Base-by-base conservation (phyloP, 2,113 vertebrate species). In the Phoxinus phoxinus region DNA sequence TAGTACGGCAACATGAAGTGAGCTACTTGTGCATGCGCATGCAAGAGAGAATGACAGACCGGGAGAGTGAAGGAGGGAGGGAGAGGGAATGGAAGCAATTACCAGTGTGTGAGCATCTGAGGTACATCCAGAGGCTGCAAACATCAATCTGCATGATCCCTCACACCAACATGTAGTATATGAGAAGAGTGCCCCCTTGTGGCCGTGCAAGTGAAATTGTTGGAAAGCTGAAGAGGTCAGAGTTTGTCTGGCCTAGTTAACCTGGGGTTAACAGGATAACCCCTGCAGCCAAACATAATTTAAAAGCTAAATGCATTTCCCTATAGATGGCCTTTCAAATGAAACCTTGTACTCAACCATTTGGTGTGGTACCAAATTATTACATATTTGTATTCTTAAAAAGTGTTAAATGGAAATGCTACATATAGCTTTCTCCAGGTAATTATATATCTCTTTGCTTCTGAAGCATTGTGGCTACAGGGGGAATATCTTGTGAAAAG, bases 41-140 rank as follows among this genome's bases (percentile, higher is more conserved):
- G 2, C 69, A 72, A 72, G 69, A 81, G 78, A 81, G 65, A 78
- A 56, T 1, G 51, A 78, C 53, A 37, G 51, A 53, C 1, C 17
- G 2, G 73, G 25, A 5, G 19, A 65, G 63, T 6, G 25, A 65
- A 17, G 4, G 61, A 27, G 12, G 46, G 74, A 65, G 37, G 80
- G 75, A 23, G 58, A 88, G 35, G 90, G 90, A 86, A 91, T 91
- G 91, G 92, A 93, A 92, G 92, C 91, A 93, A 93, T 93, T 94
- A 92, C 90, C 90, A 92, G 90, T 84, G 3, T 89, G 92, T 91
- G 93, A 91, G 92, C 89, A 90, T 90, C 91, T 89, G 90, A 91
- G 89, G 91, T 90, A 81, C 87, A 87, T 88, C 92, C 91, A 90
- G 63, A 87, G 86, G 85, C 89, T 88, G 88, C 86, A 89, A 88